A percentile compares a stretch with the other conserved stretches of the same genome.
These are phyloP conservation scores for Biston stratarius DNA, from an alignment of 2,888 invertebrate species.

Conservation along the genomic window DNA sequence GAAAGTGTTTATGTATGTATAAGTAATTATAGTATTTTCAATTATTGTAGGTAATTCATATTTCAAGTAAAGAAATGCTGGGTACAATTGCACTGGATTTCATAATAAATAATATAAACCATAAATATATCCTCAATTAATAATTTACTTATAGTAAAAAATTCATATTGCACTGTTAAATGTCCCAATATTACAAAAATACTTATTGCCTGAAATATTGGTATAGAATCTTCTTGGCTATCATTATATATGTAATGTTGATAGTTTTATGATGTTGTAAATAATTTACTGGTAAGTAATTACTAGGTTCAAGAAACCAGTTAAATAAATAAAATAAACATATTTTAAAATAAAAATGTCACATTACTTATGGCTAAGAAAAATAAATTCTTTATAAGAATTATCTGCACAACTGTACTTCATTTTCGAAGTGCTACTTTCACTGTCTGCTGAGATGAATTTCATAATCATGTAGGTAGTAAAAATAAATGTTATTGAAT, in stretches of 20 bases:
- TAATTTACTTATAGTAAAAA: slow-evolving; percentile 82
- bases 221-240: slow-evolving; percentile 37
- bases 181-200: slow-evolving; percentile 41
- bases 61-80: slow-evolving; percentile 55
- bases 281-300: slow-evolving; percentile 21
- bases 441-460: slow-evolving; percentile 40
- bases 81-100: slow-evolving; percentile 76
- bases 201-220: slow-evolving; percentile 41
- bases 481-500: slow-evolving; percentile 36
- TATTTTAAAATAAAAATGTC: slow-evolving; percentile 30
- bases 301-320: slow-evolving; percentile 34
- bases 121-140: slow-evolving; percentile 61
- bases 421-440: slow-evolving; percentile 38
- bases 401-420: slow-evolving; percentile 45
- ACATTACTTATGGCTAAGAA: slow-evolving; percentile 35
- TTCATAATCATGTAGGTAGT: slow-evolving; percentile 36
- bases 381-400: slow-evolving; percentile 38
- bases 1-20: slow-evolving; percentile 33
- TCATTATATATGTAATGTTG: slow-evolving; percentile 22
- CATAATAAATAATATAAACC: slow-evolving; percentile 51
- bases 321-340: slow-evolving; percentile 28
- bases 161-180: slow-evolving; percentile 82
- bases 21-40: slow-evolving; percentile 43
- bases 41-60: slow-evolving; percentile 55
- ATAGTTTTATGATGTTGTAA: slow-evolving; percentile 17